These are phyloP conservation scores for Grus americana DNA, from an alignment of 2,113 vertebrate species.

Conservation along the genomic window DNA sequence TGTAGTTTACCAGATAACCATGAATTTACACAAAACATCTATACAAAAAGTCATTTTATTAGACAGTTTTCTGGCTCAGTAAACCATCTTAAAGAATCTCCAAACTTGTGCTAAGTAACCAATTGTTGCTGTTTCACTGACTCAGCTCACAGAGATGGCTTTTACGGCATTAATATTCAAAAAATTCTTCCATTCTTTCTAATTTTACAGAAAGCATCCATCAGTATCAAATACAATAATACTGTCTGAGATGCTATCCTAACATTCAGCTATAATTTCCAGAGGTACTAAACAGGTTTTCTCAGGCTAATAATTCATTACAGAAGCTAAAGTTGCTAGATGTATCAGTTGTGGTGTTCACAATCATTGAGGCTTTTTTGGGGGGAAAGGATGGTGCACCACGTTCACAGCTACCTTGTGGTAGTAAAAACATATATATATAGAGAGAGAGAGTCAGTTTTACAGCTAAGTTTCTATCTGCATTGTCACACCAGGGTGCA, in stretches of 20 bases:
- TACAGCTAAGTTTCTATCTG: neutral
- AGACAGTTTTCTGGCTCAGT: slow-evolving; percentile 6
- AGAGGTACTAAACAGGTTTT: neutral
- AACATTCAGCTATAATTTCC: neutral
- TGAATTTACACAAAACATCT: neutral
- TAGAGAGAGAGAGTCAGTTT: neutral
- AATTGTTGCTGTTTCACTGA: neutral
- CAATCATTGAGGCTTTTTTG: fast-evolving
- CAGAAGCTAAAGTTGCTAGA: neutral
- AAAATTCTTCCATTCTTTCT: neutral
- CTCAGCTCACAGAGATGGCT: neutral
- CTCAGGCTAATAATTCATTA: neutral
- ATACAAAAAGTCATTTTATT: neutral
- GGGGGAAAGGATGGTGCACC: neutral
- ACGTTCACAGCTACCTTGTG: neutral
- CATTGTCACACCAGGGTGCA: neutral
- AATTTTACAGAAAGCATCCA: neutral
- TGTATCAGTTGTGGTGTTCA: neutral
- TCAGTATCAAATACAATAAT: neutral
- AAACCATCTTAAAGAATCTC: neutral
- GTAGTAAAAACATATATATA: neutral
- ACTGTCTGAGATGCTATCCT: neutral
- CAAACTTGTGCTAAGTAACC: neutral
- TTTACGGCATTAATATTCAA: neutral
- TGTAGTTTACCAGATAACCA: neutral